Evolutionary conservation across 2,888 invertebrate genomes (phyloP), one percentile per base, ranked within the genome.

Genomic region (Sturmia bella): DNA sequence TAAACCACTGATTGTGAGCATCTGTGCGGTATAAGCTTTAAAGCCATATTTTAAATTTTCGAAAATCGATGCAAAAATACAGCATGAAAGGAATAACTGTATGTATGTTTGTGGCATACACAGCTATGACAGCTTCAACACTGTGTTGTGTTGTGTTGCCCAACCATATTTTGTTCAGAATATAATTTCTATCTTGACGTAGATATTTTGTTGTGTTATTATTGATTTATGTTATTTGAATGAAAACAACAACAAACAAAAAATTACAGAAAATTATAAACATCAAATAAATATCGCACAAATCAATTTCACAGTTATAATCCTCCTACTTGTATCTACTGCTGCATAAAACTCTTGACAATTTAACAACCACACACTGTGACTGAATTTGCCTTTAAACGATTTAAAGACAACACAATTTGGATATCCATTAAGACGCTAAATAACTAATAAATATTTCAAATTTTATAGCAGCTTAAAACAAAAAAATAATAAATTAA

Each of bases 251-350:
- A n/a, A n/a, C n/a, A n/a, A 56, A 15, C 17, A 37, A n/a, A 11
- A 61, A 56, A 45, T 17, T 32, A 56, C 17, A 21, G 19, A 73
- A 52, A 70, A 24, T 32, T 32, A 32, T 32, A 32, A 32, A 68
- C 50, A 59, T 74, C 69, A 52, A 82, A 78, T 82, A 77, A 78
- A 82, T 78, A 64, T 74, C 54, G 59, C 74, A 74, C 77, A 82
- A 78, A 82, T 78, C 81, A 82, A 78, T 78, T 82, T 82, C 81
- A 81, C 81, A 82, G 81, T 82, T 82, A 82, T 78, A 73, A 78
- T 74, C 81, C 73, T 73, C 69, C 77, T 66, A 81, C 76, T 69
- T 68, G 68, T 68, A 57, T 57, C 80, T 64, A 57, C 70, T 68
- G 66, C 66, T 73, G 41, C 48, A 68, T 32, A 69, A 68, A 69